Conservation (phyloP, 2,888 invertebrate species). For the Drosophila testacea region DNA sequence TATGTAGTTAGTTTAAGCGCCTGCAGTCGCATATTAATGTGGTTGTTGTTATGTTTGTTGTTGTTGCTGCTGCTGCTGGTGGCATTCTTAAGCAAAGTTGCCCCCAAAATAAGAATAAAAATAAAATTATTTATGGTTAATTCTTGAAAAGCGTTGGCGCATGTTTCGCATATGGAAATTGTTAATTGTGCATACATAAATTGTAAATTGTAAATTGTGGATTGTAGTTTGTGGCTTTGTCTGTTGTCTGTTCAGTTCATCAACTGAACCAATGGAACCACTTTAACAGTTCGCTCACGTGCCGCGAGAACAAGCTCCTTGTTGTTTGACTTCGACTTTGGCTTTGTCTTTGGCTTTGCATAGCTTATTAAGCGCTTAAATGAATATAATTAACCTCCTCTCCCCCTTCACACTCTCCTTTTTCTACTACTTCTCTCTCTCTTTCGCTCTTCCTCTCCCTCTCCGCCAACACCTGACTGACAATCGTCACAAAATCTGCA, state of each 20-base stretch:
- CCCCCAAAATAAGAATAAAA: slow-evolving; percentile 21
- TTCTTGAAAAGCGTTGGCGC: slow-evolving; percentile 55
- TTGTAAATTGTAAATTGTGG: slow-evolving; percentile 1
- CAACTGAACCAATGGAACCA: slow-evolving; percentile 4
- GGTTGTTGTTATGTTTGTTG: background rate
- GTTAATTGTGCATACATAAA: slow-evolving; percentile 6
- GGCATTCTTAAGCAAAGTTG: slow-evolving; percentile 39
- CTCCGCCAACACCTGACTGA: slow-evolving; percentile 7
- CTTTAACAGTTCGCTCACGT: slow-evolving; percentile 61
- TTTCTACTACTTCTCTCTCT: background rate
- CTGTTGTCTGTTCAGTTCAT: background rate
- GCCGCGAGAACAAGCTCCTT: slow-evolving; percentile 42
- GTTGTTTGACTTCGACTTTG: background rate
- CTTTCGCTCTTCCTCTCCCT: background rate
- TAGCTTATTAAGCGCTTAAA: slow-evolving; percentile 36
- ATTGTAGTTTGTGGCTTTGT: background rate
- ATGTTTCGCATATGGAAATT: slow-evolving; percentile 68
- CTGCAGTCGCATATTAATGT: slow-evolving; percentile 57
- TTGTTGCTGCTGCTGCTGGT: background rate
- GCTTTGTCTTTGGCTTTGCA: slow-evolving; percentile 24
- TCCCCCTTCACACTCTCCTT: background rate
- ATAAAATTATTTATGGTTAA: slow-evolving; percentile 56
- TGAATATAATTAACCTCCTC: slow-evolving; percentile 2
- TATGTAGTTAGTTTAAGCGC: slow-evolving; percentile 23
- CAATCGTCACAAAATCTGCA: slow-evolving; percentile 19